These are phyloP conservation scores for Nyctalus aviator DNA, from an alignment of 2,797 vertebrate species.

Conservation along the genomic window DNA sequence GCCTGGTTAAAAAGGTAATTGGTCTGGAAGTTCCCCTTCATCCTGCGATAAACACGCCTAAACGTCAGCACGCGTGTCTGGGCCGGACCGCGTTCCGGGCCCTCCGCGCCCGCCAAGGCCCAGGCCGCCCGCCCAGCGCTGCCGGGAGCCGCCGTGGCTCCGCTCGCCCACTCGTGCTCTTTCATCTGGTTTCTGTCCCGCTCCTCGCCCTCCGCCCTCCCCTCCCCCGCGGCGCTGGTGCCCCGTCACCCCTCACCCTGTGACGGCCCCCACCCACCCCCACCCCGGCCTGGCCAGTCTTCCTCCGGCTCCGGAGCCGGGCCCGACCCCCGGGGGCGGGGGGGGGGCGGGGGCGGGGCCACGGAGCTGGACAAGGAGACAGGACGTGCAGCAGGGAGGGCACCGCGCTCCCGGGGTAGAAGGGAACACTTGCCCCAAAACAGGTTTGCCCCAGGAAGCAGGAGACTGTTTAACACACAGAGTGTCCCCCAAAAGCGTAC, in stretches of 20 bases:
- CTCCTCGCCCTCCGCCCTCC: too few species aligned
- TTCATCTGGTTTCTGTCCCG: too few species aligned
- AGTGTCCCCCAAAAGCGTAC: too few species aligned
- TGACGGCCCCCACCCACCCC: too few species aligned
- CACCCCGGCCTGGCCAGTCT: not conserved
- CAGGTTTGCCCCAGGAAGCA: not conserved
- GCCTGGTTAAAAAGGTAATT: not conserved
- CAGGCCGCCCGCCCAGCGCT: not conserved
- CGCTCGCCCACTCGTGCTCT: too few species aligned
- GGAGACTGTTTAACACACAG: not conserved
- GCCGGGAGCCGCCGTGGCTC: too few species aligned
- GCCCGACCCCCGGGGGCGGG: too few species aligned
- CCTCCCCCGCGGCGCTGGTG: too few species aligned
- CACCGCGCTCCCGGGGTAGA: not conserved
- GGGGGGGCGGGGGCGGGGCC: not conserved
- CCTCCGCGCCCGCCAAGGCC: not conserved
- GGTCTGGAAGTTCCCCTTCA: not conserved
- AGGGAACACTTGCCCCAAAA: not conserved
- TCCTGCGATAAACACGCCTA: conserved; percentile 18
- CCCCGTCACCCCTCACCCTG: too few species aligned
- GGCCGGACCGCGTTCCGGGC: not conserved
- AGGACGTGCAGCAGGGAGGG: rapidly evolving
- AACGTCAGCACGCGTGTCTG: not conserved
- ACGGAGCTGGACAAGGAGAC: not conserved
- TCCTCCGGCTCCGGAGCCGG: not conserved